phyloP scores from a whole-genome alignment of 2,888 invertebrate genomes.

The Dasypogon diadema region DNA sequence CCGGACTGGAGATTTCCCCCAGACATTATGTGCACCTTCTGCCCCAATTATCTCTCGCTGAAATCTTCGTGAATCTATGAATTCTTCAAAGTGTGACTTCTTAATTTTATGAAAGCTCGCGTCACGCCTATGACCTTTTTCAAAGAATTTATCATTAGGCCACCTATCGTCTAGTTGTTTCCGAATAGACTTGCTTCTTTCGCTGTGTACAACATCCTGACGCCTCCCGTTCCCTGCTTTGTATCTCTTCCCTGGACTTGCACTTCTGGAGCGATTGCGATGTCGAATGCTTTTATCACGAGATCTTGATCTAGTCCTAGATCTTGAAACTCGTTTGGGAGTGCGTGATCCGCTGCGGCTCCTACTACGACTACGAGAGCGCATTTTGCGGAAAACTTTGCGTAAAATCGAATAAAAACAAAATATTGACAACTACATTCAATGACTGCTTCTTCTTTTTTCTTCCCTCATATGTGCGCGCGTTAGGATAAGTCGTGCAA shows the following conservation, averaged over 20 bases:
- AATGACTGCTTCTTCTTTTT: too few species aligned
- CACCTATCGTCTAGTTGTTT: conserved; percentile 59
- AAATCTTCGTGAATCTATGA: conserved; percentile 77
- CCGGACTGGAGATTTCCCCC: conserved; percentile 81
- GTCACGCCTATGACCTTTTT: conserved; percentile 56
- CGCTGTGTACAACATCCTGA: not conserved
- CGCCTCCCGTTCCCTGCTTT: not conserved
- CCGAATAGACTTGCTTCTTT: conserved; percentile 2
- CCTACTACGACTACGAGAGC: conserved; percentile 42
- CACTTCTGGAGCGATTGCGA: not conserved
- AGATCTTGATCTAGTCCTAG: conserved; percentile 2
- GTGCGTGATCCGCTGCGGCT: conserved; percentile 3
- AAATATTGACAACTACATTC: too few species aligned
- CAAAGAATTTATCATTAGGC: conserved; percentile 62
- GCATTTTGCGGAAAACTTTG: not conserved
- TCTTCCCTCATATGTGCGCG: too few species aligned
- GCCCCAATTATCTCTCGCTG: conserved; percentile 82
- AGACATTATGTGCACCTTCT: conserved; percentile 76
- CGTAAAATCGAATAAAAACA: too few species aligned
- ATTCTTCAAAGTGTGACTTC: conserved; percentile 70
- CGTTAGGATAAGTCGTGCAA: too few species aligned
- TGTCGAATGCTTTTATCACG: not conserved
- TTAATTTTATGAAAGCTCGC: conserved; percentile 51
- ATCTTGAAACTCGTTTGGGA: not conserved
- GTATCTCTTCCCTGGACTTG: not conserved